Base-by-base conservation (phyloP, 2,888 invertebrate genomes). In the Zaprionus lineosus region DNA sequence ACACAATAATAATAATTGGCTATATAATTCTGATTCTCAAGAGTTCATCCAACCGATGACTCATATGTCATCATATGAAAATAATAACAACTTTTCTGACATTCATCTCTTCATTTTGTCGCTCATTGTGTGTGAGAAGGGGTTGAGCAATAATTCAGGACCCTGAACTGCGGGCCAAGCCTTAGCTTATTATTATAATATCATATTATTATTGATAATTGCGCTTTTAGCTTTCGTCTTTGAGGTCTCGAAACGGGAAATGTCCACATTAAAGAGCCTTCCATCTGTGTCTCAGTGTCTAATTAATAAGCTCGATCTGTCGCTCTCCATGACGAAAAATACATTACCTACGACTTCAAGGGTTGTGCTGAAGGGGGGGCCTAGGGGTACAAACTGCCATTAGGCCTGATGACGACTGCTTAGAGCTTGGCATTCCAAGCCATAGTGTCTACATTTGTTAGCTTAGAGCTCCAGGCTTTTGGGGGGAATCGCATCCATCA, bases 151-250 rank as follows among this genome's bases (percentile, higher is more conserved):
- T 78, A 77, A 77, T 75, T 79, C 68, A 31, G 41, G 52, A 28
- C 48, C 55, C 61, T 46, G 43, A 56, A 31, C 41, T 46, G 29
- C 50, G 46, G 58, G 67, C 70, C 53, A 68, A 67, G 46, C 68
- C 79, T 69, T 75, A 64, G 68, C 43, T 47, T 59, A 61, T n/a
- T 66, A 77, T 77, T 75, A 71, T 70, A 84, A 73, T 82, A 74
- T 74, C 81, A 65, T 74, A 76, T 76, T 70, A 82, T 84, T 79
- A 86, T 56, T 70, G 64, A 51, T 86, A 84, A 86, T 82, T 76
- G 76, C 58, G 53, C 61, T 69, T 68, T 78, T 73, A 79, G 70
- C 71, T 69, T 68, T 67, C 53, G 63, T 58, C 55, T 48, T 55
- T 62, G 36, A 40, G 50, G 39, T 41, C 29, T 51, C 14, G 36